Evolutionary conservation across 1,140 invertebrate species (phyloP), one percentile per base, ranked within the genome.

Genomic region (Leptopilina boulardi): DNA sequence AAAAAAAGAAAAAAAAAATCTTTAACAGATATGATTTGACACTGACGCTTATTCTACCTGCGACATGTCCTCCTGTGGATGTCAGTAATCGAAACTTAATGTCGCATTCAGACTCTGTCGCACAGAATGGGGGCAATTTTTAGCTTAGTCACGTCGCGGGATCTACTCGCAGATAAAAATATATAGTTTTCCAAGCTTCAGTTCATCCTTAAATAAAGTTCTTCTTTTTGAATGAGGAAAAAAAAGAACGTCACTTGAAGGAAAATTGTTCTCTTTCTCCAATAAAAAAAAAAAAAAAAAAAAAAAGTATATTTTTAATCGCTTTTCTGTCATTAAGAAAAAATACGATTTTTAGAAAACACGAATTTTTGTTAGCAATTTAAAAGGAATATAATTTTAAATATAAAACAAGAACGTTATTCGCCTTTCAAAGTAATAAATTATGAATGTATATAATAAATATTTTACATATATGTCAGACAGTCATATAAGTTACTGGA

Each of bases 111-210:
- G 75, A 77, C 66, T 75, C 66, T 77, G 75, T n/a, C 59, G 59
- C n/a, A 77, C 71, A 42, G 77, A 77, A 76, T 76, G 56, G 79
- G 77, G 79, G 72, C 79, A 77, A 73, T 77, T 77, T 77, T 66
- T 66, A 66, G 56, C 56, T 66, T 15, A 66, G 21, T 66, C 56
- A 66, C 56, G 56, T 66, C 11, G 10, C 11, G 10, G 56, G 56
- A 66, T 30, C 21, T 21, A 26, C 11, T 26, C 21, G n/a, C n/a
- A 66, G 56, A 66, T 66, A 66, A 66, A 56, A 66, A 66, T 66
- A 66, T 66, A 66, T 5, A 66, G 23, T 59, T 66, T 66, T 10
- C 56, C 21, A 66, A 21, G 2, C 23, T 26, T 13, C 5, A 30
- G 23, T 26, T 10, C 11, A n/a, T 15, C 21, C 56, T 66, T 13